Evolutionary conservation across 2,888 invertebrate genomes (phyloP).

Genomic region (Synanthedon tipuliformis): DNA sequence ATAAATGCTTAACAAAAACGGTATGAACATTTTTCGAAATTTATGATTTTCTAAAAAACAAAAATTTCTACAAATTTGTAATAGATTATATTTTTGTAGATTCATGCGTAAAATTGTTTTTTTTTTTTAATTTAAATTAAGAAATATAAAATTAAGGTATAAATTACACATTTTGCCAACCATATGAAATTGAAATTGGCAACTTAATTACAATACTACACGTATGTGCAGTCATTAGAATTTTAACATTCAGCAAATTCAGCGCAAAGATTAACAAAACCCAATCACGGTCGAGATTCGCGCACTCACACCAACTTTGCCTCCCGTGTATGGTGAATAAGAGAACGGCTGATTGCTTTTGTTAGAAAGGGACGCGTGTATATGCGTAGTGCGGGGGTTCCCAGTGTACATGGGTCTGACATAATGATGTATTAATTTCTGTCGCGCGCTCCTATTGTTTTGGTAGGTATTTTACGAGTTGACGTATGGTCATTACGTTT

Average conservation of each 20-base stretch:
- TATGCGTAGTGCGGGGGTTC: slow-evolving; percentile 24
- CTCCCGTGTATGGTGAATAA: slow-evolving; percentile 30
- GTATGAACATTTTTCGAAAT: too few species aligned
- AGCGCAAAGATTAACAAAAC: slow-evolving; percentile 57
- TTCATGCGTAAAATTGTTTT: too few species aligned
- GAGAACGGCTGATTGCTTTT: slow-evolving; percentile 4
- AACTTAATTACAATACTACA: slow-evolving; percentile 16
- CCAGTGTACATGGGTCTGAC: slow-evolving; percentile 52
- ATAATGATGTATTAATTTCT: slow-evolving; percentile 71
- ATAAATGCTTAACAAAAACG: too few species aligned
- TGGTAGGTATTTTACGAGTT: slow-evolving; percentile 64
- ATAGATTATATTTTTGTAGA: too few species aligned
- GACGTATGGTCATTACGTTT: slow-evolving; percentile 69
- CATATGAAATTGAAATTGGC: too few species aligned
- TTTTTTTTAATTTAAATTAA: too few species aligned
- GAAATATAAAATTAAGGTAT: too few species aligned
- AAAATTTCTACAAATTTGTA: too few species aligned
- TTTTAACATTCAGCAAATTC: slow-evolving; percentile 51
- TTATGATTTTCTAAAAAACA: too few species aligned
- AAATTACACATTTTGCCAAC: too few species aligned
- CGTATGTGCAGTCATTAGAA: slow-evolving; percentile 51
- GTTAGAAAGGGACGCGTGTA: slow-evolving; percentile 21
- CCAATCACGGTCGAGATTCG: slow-evolving; percentile 59
- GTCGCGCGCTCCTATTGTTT: slow-evolving; percentile 64
- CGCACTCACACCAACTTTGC: slow-evolving; percentile 52